Evolutionary conservation across 1,140 invertebrate genomes (phyloP), one percentile per base, ranked within the genome.

Genomic region (Nasonia vitripennis): DNA sequence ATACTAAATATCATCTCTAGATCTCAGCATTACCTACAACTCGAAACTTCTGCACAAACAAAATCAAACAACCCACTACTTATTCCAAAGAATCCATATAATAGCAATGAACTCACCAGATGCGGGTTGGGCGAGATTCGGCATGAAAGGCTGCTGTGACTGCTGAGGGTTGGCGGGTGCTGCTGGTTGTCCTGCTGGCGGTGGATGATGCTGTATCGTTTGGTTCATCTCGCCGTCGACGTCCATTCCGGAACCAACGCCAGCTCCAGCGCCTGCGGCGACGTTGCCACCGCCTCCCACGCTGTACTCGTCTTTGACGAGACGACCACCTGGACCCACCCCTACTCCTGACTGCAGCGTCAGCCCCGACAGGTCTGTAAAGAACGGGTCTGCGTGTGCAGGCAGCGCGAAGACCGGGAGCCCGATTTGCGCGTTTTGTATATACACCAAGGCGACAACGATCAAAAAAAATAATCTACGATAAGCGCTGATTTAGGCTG

Each of bases 161-260:
- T 90, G 89, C 77, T 93, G 93, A 11, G 90, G 79, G 79, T 92
- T 93, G 51, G 87, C 92, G 7, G 92, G 81, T 5, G 92, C 84
- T 41, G 91, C 81, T 4, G 91, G 89, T 81, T 93, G 92, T n/a
- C 94, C 92, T 73, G 96, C 95, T 68, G 97, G 97, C 73, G 96
- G 95, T 67, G 97, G 97, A 93, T 97, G 97, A 93, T 98, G 97
- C 88, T 98, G 97, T 84, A 98, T 97, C 4, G 97, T 97, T 88
- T 95, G 94, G 86, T 93, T 92, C 68, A 94, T 91, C 73, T 96
- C 96, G 23, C 94, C 94, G 89, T 97, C 96, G 87, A 97, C 96
- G 84, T 97, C 96, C 96, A 97, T 97, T 71, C 95, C 92, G 10
- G 90, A 87, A 27, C 88, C 89, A 90, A 91, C 94, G 5, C 90